A percentile compares a stretch with the other conserved stretches of the same genome.
Evolutionary conservation across 2,113 vertebrate species (phyloP).

Genomic region (Pollimyrus isidori): DNA sequence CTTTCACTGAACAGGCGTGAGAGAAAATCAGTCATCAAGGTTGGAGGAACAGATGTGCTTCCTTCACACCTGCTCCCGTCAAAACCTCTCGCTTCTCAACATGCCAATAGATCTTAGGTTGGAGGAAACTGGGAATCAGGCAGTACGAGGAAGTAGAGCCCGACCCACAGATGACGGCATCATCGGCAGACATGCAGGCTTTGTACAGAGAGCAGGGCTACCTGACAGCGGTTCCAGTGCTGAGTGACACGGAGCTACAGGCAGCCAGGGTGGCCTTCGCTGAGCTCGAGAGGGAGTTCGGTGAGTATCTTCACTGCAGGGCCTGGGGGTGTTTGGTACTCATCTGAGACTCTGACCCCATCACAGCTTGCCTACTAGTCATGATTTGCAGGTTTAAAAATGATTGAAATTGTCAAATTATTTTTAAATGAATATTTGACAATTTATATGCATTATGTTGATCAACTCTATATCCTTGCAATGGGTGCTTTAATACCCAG

Average conservation of each 20-base stretch:
- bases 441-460: not conserved
- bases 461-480: not conserved
- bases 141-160: not conserved
- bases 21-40: not conserved
- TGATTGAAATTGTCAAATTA: not conserved
- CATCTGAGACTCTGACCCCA: not conserved
- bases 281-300: slow-evolving; percentile 59
- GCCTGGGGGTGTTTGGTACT: not conserved
- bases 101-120: not conserved
- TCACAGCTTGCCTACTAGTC: not conserved
- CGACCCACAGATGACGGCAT: not conserved
- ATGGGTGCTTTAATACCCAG: not conserved
- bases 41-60: not conserved
- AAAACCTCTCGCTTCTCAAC: not conserved
- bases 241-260: slow-evolving; percentile 50
- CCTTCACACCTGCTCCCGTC: not conserved
- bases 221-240: slow-evolving; percentile 50
- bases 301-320: slow-evolving; percentile 41
- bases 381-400: not conserved
- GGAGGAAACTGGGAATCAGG: not conserved
- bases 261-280: slow-evolving; percentile 48
- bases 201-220: slow-evolving; percentile 34
- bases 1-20: not conserved
- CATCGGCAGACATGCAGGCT: not conserved
- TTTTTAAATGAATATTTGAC: not conserved